Evolutionary conservation across 64 coral and sea anemone species (phyloP), one percentile per base, ranked within the genome.

Genomic region (Montipora cactus): DNA sequence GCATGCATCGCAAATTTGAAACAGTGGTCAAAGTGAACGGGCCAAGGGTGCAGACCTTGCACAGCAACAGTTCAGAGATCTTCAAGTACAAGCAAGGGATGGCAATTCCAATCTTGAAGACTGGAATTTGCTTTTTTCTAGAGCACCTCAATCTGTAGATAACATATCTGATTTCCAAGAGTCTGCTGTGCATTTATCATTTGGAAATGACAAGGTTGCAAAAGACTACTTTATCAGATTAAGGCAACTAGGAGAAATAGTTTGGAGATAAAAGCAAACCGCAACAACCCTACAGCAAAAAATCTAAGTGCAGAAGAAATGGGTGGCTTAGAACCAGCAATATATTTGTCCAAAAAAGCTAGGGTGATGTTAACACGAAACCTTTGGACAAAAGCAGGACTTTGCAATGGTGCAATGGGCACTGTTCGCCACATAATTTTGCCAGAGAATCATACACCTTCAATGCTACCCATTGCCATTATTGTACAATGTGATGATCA

Each of bases 101-200:
- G 91, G 81, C 8, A 92, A 71, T 67, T 91, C 89, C n/a, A 73
- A 20, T 75, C 16, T 74, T 8, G n/a, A 85, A 20, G 90, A 92
- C 70, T 92, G 70, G 90, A 92, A 92, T 76, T 67, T 92, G 90
- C 80, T 92, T 84, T 77, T 92, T 8, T 77, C 80, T 45, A 92
- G 90, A 15, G 10, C 71, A 86, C 80, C 90, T 37, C 53, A 92
- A 61, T 77, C 74, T 59, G 51, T 92, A 6, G 3, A 62, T 10
- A 78, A 85, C 80, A 85, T 77, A 19, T 15, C 80, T 5, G 11
- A 85, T 58, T 92, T 77, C 76, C 0, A 91, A 83, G 8, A 51
- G 0, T 64, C 70, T 19, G 85, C 84, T 47, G 51, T 93, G 5
- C 53, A 28, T 88, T 49, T 93, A 10, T 81, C 84, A 19, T 93